phyloP scores from a whole-genome alignment of 2,888 invertebrate species.

The Cantharis lateralis region DNA sequence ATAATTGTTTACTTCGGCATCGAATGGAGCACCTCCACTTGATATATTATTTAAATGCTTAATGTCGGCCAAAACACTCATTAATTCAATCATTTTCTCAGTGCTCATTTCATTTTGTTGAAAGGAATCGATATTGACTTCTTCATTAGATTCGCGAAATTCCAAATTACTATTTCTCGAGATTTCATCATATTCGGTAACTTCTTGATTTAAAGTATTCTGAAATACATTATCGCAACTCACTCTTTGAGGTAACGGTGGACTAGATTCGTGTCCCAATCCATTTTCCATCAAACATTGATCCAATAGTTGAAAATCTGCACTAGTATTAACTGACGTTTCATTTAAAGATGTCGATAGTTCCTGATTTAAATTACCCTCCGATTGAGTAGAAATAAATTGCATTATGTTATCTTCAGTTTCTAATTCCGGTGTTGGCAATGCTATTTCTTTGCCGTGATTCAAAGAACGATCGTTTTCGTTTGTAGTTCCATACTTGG shows the following conservation, averaged over 20 bases:
- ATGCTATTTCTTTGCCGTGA: constrained; percentile 12
- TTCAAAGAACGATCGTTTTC: constrained; percentile 3
- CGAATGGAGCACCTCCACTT: background rate
- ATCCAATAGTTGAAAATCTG: constrained; percentile 25
- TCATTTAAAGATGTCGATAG: constrained; percentile 21
- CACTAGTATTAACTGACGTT: constrained; percentile 22
- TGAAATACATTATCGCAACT: constrained; percentile 15
- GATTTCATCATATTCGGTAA: constrained; percentile 12
- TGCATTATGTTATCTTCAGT: constrained; percentile 29
- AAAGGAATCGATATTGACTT: constrained; percentile 8
- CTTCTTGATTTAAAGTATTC: constrained; percentile 15
- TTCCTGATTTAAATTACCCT: constrained; percentile 26
- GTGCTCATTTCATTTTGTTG: constrained; percentile 19
- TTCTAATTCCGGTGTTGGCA: constrained; percentile 18
- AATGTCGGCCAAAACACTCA: constrained; percentile 17
- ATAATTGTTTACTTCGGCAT: background rate
- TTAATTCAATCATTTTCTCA: constrained; percentile 24
- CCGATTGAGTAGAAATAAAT: constrained; percentile 20
- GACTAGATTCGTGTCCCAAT: constrained; percentile 17
- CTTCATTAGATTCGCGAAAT: constrained; percentile 10
- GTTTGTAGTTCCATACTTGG: background rate
- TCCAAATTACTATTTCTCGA: constrained; percentile 7
- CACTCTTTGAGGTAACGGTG: constrained; percentile 10
- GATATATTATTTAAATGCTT: constrained; percentile 20
- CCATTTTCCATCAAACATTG: constrained; percentile 19